These are phyloP conservation scores for Lobophora halterata DNA, from an alignment of 2,888 invertebrate genomes.

Conservation along the genomic window DNA sequence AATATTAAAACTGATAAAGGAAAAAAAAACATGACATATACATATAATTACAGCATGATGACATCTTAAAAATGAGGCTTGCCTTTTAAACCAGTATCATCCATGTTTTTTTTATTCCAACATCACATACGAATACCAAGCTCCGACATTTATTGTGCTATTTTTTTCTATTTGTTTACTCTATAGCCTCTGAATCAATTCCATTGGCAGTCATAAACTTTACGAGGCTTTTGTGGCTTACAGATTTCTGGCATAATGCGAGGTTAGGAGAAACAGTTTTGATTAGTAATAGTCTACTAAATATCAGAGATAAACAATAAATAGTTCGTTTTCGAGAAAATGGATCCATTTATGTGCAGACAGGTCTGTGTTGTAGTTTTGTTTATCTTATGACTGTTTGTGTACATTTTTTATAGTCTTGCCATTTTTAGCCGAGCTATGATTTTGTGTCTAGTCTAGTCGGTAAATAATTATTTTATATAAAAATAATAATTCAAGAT, in stretches of 20 bases:
- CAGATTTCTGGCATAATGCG: constrained; percentile 21
- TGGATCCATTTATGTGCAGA: constrained; percentile 3
- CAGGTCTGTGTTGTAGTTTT: constrained; percentile 7
- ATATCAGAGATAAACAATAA: constrained; percentile 12
- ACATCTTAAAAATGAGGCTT: too few species aligned
- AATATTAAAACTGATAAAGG: too few species aligned
- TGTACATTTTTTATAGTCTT: too few species aligned
- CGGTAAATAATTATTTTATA: too few species aligned
- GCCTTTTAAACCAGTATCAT: background rate
- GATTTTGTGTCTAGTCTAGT: too few species aligned
- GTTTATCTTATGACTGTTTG: too few species aligned
- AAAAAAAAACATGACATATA: too few species aligned
- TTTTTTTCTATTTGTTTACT: constrained; percentile 24
- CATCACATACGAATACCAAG: constrained; percentile 9
- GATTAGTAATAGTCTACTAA: constrained; percentile 22
- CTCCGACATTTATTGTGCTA: constrained; percentile 19
- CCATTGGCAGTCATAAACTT: constrained; percentile 23
- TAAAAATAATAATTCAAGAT: too few species aligned
- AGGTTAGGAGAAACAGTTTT: constrained; percentile 16
- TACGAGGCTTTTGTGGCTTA: constrained; percentile 25
- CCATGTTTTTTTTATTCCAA: constrained; percentile 3
- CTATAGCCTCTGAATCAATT: constrained; percentile 22
- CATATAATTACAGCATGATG: too few species aligned
- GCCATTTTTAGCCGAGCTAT: too few species aligned
- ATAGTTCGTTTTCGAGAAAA: constrained; percentile 6